Percentiles rank a stretch among this genome's conserved stretches.
These are phyloP conservation scores for Drosophila ohnishii DNA, from an alignment of 1,140 invertebrate species.

Conservation along the genomic window DNA sequence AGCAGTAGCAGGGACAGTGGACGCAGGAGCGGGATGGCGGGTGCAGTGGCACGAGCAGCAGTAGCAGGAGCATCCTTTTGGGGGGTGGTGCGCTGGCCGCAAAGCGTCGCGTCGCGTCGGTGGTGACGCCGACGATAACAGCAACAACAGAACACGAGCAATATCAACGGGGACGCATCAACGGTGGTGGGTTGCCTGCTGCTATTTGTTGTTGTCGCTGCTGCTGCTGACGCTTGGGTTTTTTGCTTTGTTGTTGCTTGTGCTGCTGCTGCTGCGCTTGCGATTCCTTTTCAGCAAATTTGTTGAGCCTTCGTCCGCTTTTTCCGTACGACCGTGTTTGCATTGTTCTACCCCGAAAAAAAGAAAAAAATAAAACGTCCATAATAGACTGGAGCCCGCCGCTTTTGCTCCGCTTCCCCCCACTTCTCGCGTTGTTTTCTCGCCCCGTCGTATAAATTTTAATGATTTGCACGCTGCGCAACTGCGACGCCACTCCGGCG, in stretches of 20 bases:
- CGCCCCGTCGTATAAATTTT: constrained; percentile 66
- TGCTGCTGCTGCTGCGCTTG: constrained; percentile 49
- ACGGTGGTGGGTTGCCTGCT: constrained; percentile 52
- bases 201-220: constrained; percentile 31
- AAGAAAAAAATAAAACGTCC: constrained; percentile 21
- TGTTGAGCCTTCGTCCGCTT: constrained; percentile 67
- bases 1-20: constrained; percentile 17
- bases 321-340: constrained; percentile 43
- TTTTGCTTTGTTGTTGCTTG: constrained; percentile 48
- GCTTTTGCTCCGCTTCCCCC: constrained; percentile 8
- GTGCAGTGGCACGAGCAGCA: constrained; percentile 10
- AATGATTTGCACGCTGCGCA: constrained; percentile 78
- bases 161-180: constrained; percentile 21
- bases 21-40: neutral
- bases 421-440: constrained; percentile 16
- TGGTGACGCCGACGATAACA: constrained; percentile 56
- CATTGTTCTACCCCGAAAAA: constrained; percentile 74
- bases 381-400: constrained; percentile 60
- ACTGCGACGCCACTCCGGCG: constrained; percentile 41
- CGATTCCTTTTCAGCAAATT: constrained; percentile 78
- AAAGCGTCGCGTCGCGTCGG: constrained; percentile 39
- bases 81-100: constrained; percentile 43
- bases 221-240: constrained; percentile 60
- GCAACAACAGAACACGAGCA: constrained; percentile 20
- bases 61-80: constrained; percentile 47